Percentiles rank a stretch among this genome's conserved stretches.
These are phyloP conservation scores for Marmota monax DNA, from an alignment of 2,113 vertebrate species.

Conservation along the genomic window DNA sequence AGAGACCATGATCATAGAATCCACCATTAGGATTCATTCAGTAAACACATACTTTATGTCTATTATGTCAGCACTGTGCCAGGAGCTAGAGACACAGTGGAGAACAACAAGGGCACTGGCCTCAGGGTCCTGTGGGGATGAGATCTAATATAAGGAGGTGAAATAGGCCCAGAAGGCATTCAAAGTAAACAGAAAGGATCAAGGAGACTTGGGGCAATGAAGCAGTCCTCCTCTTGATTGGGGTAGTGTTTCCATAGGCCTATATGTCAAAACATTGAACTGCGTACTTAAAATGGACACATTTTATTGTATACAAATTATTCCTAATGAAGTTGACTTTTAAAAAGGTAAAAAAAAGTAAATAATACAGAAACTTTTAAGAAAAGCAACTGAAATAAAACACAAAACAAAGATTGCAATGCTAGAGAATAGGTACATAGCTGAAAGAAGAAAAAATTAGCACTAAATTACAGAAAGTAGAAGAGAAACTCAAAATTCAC, in stretches of 20 bases:
- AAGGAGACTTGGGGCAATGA: background rate
- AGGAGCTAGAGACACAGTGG: background rate
- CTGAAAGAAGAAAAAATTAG: slow-evolving; percentile 6
- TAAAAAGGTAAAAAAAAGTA: background rate
- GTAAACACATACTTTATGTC: background rate
- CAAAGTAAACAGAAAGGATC: background rate
- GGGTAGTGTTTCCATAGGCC: background rate
- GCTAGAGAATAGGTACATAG: background rate
- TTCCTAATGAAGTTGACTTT: background rate
- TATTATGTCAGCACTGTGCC: background rate
- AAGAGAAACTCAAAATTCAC: slow-evolving; percentile 20
- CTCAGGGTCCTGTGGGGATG: background rate
- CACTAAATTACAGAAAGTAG: background rate
- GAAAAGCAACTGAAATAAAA: background rate
- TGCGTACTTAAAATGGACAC: background rate
- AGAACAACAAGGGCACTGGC: background rate
- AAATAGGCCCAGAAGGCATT: background rate
- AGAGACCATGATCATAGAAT: background rate
- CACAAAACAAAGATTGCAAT: background rate
- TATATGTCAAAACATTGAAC: background rate
- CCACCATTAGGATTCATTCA: background rate
- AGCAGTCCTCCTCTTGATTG: background rate
- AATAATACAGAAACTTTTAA: background rate
- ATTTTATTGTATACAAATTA: background rate
- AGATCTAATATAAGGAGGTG: background rate